Percentiles rank a stretch among this genome's conserved stretches.
Conservation (phyloP, 2,113 vertebrate species). For the Oncorhynchus tshawytscha region DNA sequence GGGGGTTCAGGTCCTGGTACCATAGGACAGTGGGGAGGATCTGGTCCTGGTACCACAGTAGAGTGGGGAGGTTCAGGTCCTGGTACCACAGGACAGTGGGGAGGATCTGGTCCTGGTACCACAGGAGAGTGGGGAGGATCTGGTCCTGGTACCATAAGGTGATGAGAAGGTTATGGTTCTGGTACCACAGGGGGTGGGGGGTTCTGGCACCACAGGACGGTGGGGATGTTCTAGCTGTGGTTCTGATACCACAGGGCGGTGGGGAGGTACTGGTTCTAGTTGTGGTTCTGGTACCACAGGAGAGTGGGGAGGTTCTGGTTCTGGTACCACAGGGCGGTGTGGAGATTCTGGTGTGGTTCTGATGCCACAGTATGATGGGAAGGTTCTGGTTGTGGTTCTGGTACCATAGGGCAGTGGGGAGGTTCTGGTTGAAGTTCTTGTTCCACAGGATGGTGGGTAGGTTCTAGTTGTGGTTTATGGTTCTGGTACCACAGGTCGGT, state of each 20-base stretch:
- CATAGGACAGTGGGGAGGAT: conserved; percentile 80
- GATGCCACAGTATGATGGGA: background rate
- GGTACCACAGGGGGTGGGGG: too few relatives aligned
- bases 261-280: conserved; percentile 76
- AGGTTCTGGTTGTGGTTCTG: conserved; percentile 63
- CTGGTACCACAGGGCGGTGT: conserved; percentile 77
- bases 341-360: conserved; percentile 72
- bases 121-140: background rate
- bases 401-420: conserved; percentile 80
- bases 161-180: too few relatives aligned
- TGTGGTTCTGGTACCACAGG: conserved; percentile 69
- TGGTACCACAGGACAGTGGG: background rate
- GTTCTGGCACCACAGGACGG: too few relatives aligned
- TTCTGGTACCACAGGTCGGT: background rate
- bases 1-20: conserved; percentile 63
- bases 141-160: conserved; percentile 48
- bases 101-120: background rate
- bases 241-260: conserved; percentile 79
- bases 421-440: conserved; percentile 74
- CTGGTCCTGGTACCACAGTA: conserved; percentile 35
- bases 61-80: too few relatives aligned
- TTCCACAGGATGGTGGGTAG: conserved; percentile 80
- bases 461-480: conserved; percentile 56
- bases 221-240: too few relatives aligned
- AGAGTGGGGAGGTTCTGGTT: conserved; percentile 15